These are phyloP conservation scores for Myxocyprinus asiaticus DNA, from an alignment of 2,113 vertebrate species.

Conservation along the genomic window DNA sequence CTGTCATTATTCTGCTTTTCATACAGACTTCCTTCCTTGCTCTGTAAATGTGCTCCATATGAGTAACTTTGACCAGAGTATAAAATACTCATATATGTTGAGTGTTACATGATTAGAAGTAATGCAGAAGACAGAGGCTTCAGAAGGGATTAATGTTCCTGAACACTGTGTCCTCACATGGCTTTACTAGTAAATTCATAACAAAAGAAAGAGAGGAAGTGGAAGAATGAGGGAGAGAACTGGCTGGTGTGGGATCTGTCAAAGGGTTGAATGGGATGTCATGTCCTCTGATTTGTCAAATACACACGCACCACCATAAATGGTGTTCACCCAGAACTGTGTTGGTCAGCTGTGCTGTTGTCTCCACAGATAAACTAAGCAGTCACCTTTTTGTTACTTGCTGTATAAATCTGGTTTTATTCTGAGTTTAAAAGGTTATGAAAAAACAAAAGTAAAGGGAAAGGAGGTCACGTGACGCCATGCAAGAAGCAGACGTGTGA, in stretches of 20 bases:
- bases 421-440: no score
- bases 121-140: neutral
- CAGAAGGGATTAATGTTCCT: neutral
- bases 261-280: slow-evolving; percentile 28
- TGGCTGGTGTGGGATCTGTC: slow-evolving; percentile 32
- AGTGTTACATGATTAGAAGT: neutral
- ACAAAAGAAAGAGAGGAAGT: neutral
- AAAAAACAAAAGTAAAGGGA: no score
- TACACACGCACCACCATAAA: neutral
- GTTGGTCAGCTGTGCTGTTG: no score
- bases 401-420: no score
- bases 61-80: no score
- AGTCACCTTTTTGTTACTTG: no score
- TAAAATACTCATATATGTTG: neutral
- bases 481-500: no score
- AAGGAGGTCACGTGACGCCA: no score
- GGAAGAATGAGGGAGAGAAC: slow-evolving; percentile 6
- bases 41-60: no score
- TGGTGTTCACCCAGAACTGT: slow-evolving; percentile 8
- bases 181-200: neutral
- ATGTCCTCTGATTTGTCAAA: slow-evolving; percentile 20
- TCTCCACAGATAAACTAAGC: no score
- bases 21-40: no score
- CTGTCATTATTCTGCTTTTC: no score
- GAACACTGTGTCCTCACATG: neutral